Evolutionary conservation across 1,140 invertebrate genomes (phyloP), one percentile per base, ranked within the genome.

Genomic region (Papilio machaon): DNA sequence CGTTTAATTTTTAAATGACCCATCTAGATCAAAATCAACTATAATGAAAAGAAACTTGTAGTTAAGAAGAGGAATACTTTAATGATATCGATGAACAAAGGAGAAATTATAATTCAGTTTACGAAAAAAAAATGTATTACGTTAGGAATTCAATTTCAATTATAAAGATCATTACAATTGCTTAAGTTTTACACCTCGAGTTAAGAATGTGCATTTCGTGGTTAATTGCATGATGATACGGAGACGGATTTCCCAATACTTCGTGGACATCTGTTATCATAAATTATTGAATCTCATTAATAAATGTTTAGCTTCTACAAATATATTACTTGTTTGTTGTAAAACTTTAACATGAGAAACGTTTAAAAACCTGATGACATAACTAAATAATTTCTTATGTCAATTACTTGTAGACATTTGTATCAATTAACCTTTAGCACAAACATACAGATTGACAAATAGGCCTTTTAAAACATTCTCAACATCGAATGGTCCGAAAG

Each of bases 211-310:
- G 52, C 52, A 54, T 54, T n/a, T 54, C 15, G 11, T 49, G 3
- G 13, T 49, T 15, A 19, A 11, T 64, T 11, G 60, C 23, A 11
- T 64, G 2, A 11, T 11, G 19, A 64, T 64, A 10, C 30, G 81
- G 67, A 67, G 70, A 88, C 86, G 85, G 85, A 83, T 85, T 88
- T 87, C 79, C 13, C 3, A 35, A 67, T 7, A 38, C 30, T 15
- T 70, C 35, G 11, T 64, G 5, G 64, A 70, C 13, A 70, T 70
- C 35, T 1, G 6, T 70, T 35, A 70, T 70, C 13, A 35, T 35
- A 70, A 35, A 38, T 70, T 13, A 70, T 70, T 70, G 13, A 38
- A 70, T 3, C 64, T 38, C 64, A 70, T 70, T 6, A 70, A 70
- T 70, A 70, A 70, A 70, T 70, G 64, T 70, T 70, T 70, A 70